phyloP scores from a whole-genome alignment of 2,797 vertebrate species.

The Dromococcyx pavoninus region DNA sequence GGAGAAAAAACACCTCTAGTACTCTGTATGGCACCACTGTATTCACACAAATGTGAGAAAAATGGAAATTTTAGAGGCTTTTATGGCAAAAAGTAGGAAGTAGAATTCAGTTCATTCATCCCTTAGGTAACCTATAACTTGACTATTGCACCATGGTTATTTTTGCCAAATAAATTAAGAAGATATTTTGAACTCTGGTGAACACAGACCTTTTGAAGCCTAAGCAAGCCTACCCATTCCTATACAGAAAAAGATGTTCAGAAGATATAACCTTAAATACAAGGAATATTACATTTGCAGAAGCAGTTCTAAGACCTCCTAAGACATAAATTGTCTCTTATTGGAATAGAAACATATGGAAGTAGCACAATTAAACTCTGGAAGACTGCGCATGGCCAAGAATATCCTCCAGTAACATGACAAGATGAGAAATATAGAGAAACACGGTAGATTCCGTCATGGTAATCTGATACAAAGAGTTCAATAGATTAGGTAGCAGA shows the following conservation, averaged over 20 bases:
- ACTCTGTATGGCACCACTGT: background rate
- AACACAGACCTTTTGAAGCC: background rate
- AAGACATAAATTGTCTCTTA: background rate
- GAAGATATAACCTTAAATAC: background rate
- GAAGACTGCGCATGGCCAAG: background rate
- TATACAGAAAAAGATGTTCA: background rate
- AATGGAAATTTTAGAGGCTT: background rate
- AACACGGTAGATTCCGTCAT: background rate
- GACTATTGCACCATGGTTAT: constrained; percentile 60
- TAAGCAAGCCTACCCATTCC: background rate
- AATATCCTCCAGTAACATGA: background rate
- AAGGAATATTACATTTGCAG: background rate
- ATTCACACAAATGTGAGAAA: background rate
- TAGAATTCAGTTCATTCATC: background rate
- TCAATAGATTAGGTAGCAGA: background rate
- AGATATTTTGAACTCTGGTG: background rate
- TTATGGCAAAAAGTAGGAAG: background rate
- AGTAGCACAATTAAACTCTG: background rate
- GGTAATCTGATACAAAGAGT: background rate
- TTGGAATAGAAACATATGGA: background rate
- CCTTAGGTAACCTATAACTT: background rate
- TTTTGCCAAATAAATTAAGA: constrained; percentile 70
- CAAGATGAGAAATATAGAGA: background rate
- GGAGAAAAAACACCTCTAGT: background rate
- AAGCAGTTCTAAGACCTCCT: background rate